phyloP scores from a whole-genome alignment of 2,888 invertebrate species.

The Trichogramma dendrolimi region DNA sequence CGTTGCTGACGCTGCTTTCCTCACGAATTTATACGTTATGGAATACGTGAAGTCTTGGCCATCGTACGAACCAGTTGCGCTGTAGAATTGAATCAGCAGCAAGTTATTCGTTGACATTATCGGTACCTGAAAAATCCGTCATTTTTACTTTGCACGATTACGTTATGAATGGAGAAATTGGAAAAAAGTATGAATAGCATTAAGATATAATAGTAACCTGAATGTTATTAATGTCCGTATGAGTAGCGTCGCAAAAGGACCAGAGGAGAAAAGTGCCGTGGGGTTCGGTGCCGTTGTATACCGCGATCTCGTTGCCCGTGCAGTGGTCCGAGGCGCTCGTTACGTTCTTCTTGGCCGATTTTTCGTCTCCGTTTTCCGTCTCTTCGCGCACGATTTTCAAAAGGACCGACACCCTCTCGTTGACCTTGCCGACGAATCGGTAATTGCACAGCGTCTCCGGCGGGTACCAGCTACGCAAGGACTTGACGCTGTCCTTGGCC shows the following conservation, averaged over 20 bases:
- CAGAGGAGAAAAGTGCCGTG: slow-evolving; percentile 40
- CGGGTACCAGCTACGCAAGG: slow-evolving; percentile 41
- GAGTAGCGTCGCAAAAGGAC: slow-evolving; percentile 44
- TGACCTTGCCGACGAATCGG: slow-evolving; percentile 37
- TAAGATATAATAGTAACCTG: slow-evolving; percentile 26
- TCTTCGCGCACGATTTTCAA: slow-evolving; percentile 39
- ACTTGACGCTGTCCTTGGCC: slow-evolving; percentile 36
- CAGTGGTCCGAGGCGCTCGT: slow-evolving; percentile 32
- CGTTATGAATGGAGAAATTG: background rate
- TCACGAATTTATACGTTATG: slow-evolving; percentile 42
- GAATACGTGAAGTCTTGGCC: slow-evolving; percentile 44
- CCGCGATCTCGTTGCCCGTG: slow-evolving; percentile 42
- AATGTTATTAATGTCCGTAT: slow-evolving; percentile 44
- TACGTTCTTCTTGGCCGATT: slow-evolving; percentile 21
- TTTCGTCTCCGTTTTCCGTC: background rate
- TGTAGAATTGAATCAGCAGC: slow-evolving; percentile 42
- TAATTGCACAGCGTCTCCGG: slow-evolving; percentile 42
- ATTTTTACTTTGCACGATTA: background rate
- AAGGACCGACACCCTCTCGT: slow-evolving; percentile 38
- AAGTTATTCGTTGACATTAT: slow-evolving; percentile 40
- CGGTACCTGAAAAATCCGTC: slow-evolving; percentile 34
- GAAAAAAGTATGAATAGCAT: background rate
- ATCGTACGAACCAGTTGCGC: slow-evolving; percentile 41
- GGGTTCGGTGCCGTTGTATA: slow-evolving; percentile 40
- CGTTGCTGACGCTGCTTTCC: slow-evolving; percentile 28